Evolutionary conservation across 2,888 invertebrate species (phyloP).

Genomic region (Cynaeus angustus): DNA sequence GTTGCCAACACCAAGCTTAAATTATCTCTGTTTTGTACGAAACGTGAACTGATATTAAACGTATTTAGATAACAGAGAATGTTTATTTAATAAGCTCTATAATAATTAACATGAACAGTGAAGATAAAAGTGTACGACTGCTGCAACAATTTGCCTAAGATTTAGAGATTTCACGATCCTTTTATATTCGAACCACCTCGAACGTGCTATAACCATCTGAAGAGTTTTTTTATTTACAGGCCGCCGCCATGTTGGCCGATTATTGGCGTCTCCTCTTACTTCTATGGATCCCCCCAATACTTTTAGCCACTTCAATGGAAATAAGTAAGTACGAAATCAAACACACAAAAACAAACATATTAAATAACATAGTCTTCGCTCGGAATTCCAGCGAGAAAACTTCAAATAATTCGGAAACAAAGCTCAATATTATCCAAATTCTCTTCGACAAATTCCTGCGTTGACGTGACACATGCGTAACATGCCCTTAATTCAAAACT

Average conservation of each 20-base stretch:
- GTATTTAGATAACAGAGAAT: too few species aligned
- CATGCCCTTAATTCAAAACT: slow-evolving; percentile 10
- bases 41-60: too few species aligned
- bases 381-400: slow-evolving; percentile 33
- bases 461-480: slow-evolving; percentile 22
- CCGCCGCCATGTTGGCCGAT: slow-evolving; percentile 64
- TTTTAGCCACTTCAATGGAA: slow-evolving; percentile 65
- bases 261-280: slow-evolving; percentile 65
- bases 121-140: too few species aligned
- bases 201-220: not conserved
- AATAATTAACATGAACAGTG: too few species aligned
- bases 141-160: too few species aligned
- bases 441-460: slow-evolving; percentile 10
- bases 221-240: slow-evolving; percentile 57
- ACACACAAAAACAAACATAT: slow-evolving; percentile 38
- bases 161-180: too few species aligned
- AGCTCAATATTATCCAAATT: slow-evolving; percentile 12
- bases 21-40: too few species aligned
- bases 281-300: slow-evolving; percentile 64
- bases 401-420: slow-evolving; percentile 16
- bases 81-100: too few species aligned
- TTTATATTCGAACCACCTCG: too few species aligned
- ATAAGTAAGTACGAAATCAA: slow-evolving; percentile 63
- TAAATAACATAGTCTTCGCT: slow-evolving; percentile 3
- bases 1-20: too few species aligned